phyloP scores from a whole-genome alignment of 1,140 invertebrate species.

The Papilio polytes region DNA sequence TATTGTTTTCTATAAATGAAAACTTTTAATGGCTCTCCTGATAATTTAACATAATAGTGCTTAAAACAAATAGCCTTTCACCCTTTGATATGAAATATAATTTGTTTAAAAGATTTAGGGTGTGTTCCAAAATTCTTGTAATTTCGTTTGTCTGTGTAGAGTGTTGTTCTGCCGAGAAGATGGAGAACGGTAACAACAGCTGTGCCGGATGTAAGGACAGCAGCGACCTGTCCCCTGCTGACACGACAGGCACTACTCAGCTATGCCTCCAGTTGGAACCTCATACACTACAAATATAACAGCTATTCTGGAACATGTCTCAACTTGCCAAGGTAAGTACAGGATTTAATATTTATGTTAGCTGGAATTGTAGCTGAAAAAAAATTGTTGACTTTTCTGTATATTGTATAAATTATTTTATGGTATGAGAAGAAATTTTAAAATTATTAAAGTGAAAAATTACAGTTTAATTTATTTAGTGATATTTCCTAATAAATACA shows the following conservation, averaged over 20 bases:
- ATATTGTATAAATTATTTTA: background rate
- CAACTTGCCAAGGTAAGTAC: slow-evolving; percentile 91
- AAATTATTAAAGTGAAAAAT: too few relatives aligned
- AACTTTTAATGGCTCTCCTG: too few relatives aligned
- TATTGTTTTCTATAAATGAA: too few relatives aligned
- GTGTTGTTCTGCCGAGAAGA: slow-evolving; percentile 90
- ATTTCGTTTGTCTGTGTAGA: slow-evolving; percentile 78
- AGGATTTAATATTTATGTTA: slow-evolving; percentile 38
- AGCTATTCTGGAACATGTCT: slow-evolving; percentile 93
- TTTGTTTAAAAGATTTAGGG: too few relatives aligned
- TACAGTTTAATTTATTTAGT: too few relatives aligned
- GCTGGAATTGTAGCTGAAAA: background rate
- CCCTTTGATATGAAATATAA: too few relatives aligned
- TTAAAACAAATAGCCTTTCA: too few relatives aligned
- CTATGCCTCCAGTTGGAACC: slow-evolving; percentile 94
- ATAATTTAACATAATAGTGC: too few relatives aligned
- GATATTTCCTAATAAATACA: too few relatives aligned
- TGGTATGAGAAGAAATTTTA: background rate
- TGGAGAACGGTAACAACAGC: slow-evolving; percentile 90
- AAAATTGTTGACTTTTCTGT: background rate
- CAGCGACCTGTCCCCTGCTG: slow-evolving; percentile 87
- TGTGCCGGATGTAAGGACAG: slow-evolving; percentile 85
- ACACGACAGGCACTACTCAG: slow-evolving; percentile 94
- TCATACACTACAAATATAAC: slow-evolving; percentile 95
- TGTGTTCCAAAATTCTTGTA: too few relatives aligned